phyloP scores from a whole-genome alignment of 1,140 invertebrate species.

The Drosophila leontia region DNA sequence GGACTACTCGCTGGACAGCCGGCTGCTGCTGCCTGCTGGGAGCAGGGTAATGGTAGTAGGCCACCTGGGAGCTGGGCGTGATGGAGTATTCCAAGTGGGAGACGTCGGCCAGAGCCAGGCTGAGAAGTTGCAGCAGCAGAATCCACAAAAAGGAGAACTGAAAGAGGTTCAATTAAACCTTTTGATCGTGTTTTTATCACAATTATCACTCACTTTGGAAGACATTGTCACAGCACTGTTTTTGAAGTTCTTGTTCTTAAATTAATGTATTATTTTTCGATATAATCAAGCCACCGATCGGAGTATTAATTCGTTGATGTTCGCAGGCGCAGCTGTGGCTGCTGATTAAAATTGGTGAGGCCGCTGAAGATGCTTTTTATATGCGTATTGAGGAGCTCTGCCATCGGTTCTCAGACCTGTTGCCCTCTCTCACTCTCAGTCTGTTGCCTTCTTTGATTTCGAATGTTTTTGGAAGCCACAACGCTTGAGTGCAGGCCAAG shows the following conservation, averaged over 20 bases:
- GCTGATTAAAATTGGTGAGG: slow-evolving; percentile 84
- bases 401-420: slow-evolving; percentile 41
- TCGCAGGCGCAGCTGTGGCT: slow-evolving; percentile 68
- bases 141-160: slow-evolving; percentile 23
- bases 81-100: slow-evolving; percentile 68
- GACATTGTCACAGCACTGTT: slow-evolving; percentile 38
- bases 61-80: slow-evolving; percentile 64
- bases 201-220: slow-evolving; percentile 31
- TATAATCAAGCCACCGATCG: slow-evolving; percentile 6
- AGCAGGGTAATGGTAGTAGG: slow-evolving; percentile 73
- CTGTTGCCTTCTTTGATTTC: slow-evolving; percentile 10
- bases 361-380: slow-evolving; percentile 84
- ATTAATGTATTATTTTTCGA: background rate
- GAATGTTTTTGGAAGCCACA: slow-evolving; percentile 27
- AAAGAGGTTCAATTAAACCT: slow-evolving; percentile 47
- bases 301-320: slow-evolving; percentile 46
- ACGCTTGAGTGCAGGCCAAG: slow-evolving; percentile 40
- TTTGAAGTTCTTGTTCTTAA: slow-evolving; percentile 16
- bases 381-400: slow-evolving; percentile 45
- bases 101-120: slow-evolving; percentile 45
- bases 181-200: background rate
- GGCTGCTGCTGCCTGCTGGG: slow-evolving; percentile 31
- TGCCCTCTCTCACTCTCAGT: slow-evolving; percentile 22
- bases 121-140: slow-evolving; percentile 31
- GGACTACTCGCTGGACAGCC: slow-evolving; percentile 7